A percentile compares a stretch with the other conserved stretches of the same genome.
phyloP scores from a whole-genome alignment of 2,888 invertebrate genomes.

The Caenorhabditis japonica region DNA sequence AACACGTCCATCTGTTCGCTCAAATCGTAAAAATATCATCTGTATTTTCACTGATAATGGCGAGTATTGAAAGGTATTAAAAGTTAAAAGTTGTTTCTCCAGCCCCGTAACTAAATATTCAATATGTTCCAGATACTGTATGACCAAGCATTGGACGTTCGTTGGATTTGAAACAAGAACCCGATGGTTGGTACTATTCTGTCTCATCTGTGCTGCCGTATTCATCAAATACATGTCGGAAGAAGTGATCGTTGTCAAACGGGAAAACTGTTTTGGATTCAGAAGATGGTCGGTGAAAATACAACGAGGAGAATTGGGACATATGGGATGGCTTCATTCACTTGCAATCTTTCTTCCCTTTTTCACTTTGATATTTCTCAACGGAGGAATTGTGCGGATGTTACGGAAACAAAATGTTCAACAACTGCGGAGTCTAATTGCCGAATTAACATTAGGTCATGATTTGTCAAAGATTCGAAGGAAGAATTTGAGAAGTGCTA shows the following conservation, averaged over 20 bases:
- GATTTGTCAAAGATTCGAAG: conserved; percentile 73
- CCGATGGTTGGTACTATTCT: conserved; percentile 72
- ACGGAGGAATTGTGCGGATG: conserved; percentile 76
- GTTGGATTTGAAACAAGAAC: conserved; percentile 74
- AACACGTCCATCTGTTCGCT: conserved; percentile 62
- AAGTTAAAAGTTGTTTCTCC: background rate
- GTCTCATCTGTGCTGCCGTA: conserved; percentile 61
- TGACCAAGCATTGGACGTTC: conserved; percentile 76
- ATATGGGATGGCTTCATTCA: conserved; percentile 57
- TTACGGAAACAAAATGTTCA: conserved; percentile 73
- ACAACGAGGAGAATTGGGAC: conserved; percentile 35
- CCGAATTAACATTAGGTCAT: conserved; percentile 74
- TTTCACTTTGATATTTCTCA: conserved; percentile 73
- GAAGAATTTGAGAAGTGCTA: conserved; percentile 70
- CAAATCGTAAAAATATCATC: conserved; percentile 75
- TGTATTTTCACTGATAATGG: conserved; percentile 74
- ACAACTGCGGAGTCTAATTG: conserved; percentile 75
- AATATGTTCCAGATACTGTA: conserved; percentile 61
- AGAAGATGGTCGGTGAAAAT: conserved; percentile 50
- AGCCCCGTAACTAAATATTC: no score
- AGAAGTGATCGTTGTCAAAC: conserved; percentile 55
- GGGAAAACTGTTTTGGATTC: conserved; percentile 60
- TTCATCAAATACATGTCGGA: conserved; percentile 71
- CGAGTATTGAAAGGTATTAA: conserved; percentile 72
- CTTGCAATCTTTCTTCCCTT: conserved; percentile 71